phyloP scores from a whole-genome alignment of 1,140 invertebrate genomes.

The Nasonia giraulti region DNA sequence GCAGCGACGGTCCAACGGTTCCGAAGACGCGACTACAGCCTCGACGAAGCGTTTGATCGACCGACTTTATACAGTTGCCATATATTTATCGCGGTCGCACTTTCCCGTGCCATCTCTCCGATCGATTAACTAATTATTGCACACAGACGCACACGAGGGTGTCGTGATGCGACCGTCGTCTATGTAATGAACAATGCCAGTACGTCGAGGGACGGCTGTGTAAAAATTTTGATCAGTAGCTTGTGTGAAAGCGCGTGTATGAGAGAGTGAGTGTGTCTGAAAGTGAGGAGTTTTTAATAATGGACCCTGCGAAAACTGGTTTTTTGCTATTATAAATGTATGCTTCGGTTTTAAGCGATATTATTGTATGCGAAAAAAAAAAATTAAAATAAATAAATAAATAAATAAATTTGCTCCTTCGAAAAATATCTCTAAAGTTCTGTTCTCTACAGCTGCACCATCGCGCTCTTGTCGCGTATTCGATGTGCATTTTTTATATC shows the following conservation, averaged over 20 bases:
- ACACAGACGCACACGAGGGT: neutral
- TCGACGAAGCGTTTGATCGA: too few species aligned
- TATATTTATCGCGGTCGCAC: too few species aligned
- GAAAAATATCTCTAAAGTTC: conserved; percentile 1
- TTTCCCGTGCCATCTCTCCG: conserved; percentile 27
- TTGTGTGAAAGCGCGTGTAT: neutral
- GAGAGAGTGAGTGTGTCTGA: neutral
- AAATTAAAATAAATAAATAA: neutral
- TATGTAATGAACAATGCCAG: neutral
- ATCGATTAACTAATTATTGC: neutral
- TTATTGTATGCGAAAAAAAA: neutral
- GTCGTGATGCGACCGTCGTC: neutral
- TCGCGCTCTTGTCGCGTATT: neutral
- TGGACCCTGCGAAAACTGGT: conserved; percentile 44
- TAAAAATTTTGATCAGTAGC: conserved; percentile 5
- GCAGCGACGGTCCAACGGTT: neutral
- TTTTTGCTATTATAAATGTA: conserved; percentile 49
- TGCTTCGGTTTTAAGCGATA: conserved; percentile 36
- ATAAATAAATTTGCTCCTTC: neutral
- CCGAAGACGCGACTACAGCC: neutral
- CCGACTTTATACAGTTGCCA: conserved; percentile 31
- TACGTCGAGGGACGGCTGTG: too few species aligned
- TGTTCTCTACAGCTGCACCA: neutral
- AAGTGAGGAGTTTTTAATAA: conserved; percentile 31
- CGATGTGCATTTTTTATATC: neutral